Base-by-base conservation (phyloP, 2,888 invertebrate genomes). In the Acanthosepion pharaonis region DNA sequence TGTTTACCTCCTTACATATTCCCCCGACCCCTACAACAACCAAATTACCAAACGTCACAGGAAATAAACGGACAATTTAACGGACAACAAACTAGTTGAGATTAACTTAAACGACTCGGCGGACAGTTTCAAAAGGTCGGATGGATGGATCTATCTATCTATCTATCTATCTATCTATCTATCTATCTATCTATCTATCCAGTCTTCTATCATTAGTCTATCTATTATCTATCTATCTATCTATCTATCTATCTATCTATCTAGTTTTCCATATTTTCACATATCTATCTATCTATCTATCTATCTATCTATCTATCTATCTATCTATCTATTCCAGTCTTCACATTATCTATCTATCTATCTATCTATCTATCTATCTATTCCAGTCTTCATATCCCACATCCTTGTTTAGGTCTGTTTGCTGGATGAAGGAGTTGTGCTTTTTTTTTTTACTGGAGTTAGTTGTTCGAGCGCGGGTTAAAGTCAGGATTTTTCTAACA, bases 11-110 rank as follows among this genome's bases (percentile, higher is more conserved):
- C n/a, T 78, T 33, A 8, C 15, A 15, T 78, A 18, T 15, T 78
- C 18, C n/a, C 9, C 78, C 78, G 9, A 6, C n/a, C 25, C 64
- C 8, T 28, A 28, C 53, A 28, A 23, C 78, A 23, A 6, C 28
- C 78, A 5, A 28, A 9, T 1, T 28, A 23, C 9, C 11, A 28
- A 28, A 28, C n/a, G 78, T n/a, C 15, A 78, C 78, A 78, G 78
- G 78, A 78, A 78, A 78, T 78, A 78, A 78, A 78, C 78, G 78
- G 78, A 78, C 78, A 78, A 78, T 78, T 78, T 78, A 78, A 78
- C 78, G 78, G 78, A 78, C 78, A 78, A 78, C 78, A 78, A 78
- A 78, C 78, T 78, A n/a, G 78, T 78, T 78, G n/a, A n/a, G 78
- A 78, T 78, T 78, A 78, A 78, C 78, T 78, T 78, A 78, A 78